These are phyloP conservation scores for Lepidotrigona ventralis DNA, from an alignment of 1,140 invertebrate species.

Conservation along the genomic window DNA sequence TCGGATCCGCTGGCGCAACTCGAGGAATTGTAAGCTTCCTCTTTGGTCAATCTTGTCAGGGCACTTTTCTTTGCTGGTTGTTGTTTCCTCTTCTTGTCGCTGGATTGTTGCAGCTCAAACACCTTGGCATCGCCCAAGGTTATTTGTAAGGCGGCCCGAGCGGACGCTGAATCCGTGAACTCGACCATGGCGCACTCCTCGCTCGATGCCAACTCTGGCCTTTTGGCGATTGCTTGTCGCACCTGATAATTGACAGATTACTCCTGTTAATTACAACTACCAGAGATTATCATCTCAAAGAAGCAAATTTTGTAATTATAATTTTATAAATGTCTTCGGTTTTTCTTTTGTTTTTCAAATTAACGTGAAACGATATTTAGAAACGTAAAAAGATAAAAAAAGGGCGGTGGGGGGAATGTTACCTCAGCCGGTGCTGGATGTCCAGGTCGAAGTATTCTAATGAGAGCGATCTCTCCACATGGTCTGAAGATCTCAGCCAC, in stretches of 20 bases:
- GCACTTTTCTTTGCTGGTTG: slow-evolving; percentile 74
- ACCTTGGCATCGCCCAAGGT: slow-evolving; percentile 71
- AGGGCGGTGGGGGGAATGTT: background rate
- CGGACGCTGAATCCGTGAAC: slow-evolving; percentile 92
- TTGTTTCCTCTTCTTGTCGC: slow-evolving; percentile 75
- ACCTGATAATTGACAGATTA: slow-evolving; percentile 74
- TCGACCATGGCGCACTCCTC: slow-evolving; percentile 93
- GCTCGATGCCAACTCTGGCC: slow-evolving; percentile 89
- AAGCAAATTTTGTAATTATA: background rate
- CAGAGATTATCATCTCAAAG: no score
- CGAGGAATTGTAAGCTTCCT: slow-evolving; percentile 79
- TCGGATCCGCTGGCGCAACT: slow-evolving; percentile 86
- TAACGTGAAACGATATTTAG: background rate
- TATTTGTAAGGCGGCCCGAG: slow-evolving; percentile 88
- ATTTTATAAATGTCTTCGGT: background rate
- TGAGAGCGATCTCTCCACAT: slow-evolving; percentile 93
- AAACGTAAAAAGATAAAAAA: background rate
- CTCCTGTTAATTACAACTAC: background rate
- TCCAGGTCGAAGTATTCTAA: slow-evolving; percentile 91
- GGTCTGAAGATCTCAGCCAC: slow-evolving; percentile 92
- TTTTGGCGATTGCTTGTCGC: slow-evolving; percentile 92
- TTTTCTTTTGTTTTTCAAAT: background rate
- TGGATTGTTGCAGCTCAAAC: slow-evolving; percentile 79
- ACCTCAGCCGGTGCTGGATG: slow-evolving; percentile 92
- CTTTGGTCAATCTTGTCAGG: slow-evolving; percentile 61